Conservation (phyloP, 2,113 vertebrate species). For the Excalfactoria chinensis region DNA sequence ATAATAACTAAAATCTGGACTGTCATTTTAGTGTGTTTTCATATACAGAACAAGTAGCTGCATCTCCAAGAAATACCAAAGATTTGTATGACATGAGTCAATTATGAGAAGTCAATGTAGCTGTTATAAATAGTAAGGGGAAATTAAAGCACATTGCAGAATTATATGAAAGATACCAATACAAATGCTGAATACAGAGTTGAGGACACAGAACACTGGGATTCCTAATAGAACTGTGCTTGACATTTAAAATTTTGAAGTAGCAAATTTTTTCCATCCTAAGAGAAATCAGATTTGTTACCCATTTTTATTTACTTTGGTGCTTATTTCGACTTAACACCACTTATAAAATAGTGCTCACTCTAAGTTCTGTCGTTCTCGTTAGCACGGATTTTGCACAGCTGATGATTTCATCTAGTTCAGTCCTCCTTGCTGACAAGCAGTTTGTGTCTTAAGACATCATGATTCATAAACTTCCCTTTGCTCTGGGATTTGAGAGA, state of each 20-base stretch:
- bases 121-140: neutral
- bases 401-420: slow-evolving; percentile 2
- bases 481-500: neutral
- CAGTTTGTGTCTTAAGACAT: neutral
- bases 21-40: neutral
- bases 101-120: neutral
- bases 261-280: neutral
- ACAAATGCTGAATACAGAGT: neutral
- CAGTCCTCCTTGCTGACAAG: slow-evolving; percentile 15
- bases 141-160: neutral
- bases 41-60: neutral
- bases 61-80: neutral
- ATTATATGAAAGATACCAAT: neutral
- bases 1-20: neutral
- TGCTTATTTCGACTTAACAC: neutral
- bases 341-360: neutral
- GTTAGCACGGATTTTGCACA: neutral
- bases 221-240: neutral
- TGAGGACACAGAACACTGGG: neutral
- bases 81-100: neutral
- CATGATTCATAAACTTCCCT: slow-evolving; percentile 21
- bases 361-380: neutral
- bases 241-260: neutral
- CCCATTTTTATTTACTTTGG: neutral
- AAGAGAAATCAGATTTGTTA: neutral